Evolutionary conservation across 2,797 vertebrate species (phyloP).

Genomic region (Brotula barbata): DNA sequence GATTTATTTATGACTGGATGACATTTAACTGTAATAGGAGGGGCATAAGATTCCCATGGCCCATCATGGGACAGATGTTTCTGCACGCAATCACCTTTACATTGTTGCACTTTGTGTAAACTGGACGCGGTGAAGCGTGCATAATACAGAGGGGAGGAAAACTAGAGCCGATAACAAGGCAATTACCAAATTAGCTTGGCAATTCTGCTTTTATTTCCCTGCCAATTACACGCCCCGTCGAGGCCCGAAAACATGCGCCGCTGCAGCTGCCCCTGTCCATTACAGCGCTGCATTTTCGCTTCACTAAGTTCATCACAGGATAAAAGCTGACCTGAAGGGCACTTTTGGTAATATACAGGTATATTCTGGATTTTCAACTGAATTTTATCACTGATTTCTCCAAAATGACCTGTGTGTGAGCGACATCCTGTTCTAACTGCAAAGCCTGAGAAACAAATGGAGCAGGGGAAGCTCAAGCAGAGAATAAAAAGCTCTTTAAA

Average conservation of each 20-base stretch:
- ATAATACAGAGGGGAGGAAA: background rate
- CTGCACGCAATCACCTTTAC: background rate
- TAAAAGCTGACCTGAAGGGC: too few relatives aligned
- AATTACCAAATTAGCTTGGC: conserved; percentile 39
- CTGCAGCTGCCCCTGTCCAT: background rate
- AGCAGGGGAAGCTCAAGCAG: background rate
- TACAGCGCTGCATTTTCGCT: background rate
- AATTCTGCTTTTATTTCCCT: conserved; percentile 41
- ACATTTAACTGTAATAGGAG: background rate
- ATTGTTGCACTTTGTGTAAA: background rate
- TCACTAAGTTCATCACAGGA: background rate
- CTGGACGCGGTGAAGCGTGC: background rate
- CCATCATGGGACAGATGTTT: conserved; percentile 1
- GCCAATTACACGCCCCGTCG: conserved; percentile 48
- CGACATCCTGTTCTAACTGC: too few relatives aligned
- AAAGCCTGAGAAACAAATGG: too few relatives aligned
- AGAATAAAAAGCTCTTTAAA: background rate
- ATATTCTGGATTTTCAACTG: too few relatives aligned
- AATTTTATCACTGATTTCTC: too few relatives aligned
- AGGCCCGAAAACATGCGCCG: conserved; percentile 25
- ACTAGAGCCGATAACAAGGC: conserved; percentile 43
- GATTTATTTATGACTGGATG: too few relatives aligned
- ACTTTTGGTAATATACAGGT: too few relatives aligned
- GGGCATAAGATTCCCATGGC: background rate
- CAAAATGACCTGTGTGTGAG: too few relatives aligned